Conservation (phyloP, 2,888 invertebrate genomes). For the Orthonevra nobilis region DNA sequence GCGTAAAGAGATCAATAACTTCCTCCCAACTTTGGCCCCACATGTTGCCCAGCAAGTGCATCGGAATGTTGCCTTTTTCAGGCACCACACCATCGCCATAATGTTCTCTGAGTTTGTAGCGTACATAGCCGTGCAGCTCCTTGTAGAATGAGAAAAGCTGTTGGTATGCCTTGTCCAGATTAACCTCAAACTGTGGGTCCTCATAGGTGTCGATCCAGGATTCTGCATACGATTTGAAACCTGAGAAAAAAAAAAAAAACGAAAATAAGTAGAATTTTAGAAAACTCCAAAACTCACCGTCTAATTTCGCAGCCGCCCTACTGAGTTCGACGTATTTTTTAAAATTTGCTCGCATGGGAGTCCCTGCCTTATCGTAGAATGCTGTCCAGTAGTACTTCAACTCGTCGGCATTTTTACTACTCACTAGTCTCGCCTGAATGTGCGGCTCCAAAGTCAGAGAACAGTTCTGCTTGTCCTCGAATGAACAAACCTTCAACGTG, state of each 20-base stretch:
- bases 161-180: slow-evolving; percentile 85
- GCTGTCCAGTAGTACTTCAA: slow-evolving; percentile 89
- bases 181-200: slow-evolving; percentile 85
- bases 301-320: slow-evolving; percentile 86
- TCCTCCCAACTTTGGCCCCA: slow-evolving; percentile 90
- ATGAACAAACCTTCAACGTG: slow-evolving; percentile 88
- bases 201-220: slow-evolving; percentile 88
- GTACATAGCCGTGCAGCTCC: slow-evolving; percentile 90
- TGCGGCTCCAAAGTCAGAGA: slow-evolving; percentile 86
- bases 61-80: slow-evolving; percentile 87
- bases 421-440: slow-evolving; percentile 83
- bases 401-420: slow-evolving; percentile 88
- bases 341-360: slow-evolving; percentile 83
- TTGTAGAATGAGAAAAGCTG: slow-evolving; percentile 89
- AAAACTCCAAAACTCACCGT: slow-evolving; percentile 81
- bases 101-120: slow-evolving; percentile 85
- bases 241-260: slow-evolving; percentile 80
- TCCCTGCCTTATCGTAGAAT: slow-evolving; percentile 89
- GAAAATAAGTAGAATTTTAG: background rate
- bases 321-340: slow-evolving; percentile 84
- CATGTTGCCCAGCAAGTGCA: slow-evolving; percentile 89
- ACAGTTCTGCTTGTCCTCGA: slow-evolving; percentile 83
- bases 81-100: slow-evolving; percentile 86
- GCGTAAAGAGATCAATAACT: slow-evolving; percentile 82
- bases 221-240: slow-evolving; percentile 85